phyloP scores from a whole-genome alignment of 2,797 vertebrate genomes.

The Hipposideros larvatus region DNA sequence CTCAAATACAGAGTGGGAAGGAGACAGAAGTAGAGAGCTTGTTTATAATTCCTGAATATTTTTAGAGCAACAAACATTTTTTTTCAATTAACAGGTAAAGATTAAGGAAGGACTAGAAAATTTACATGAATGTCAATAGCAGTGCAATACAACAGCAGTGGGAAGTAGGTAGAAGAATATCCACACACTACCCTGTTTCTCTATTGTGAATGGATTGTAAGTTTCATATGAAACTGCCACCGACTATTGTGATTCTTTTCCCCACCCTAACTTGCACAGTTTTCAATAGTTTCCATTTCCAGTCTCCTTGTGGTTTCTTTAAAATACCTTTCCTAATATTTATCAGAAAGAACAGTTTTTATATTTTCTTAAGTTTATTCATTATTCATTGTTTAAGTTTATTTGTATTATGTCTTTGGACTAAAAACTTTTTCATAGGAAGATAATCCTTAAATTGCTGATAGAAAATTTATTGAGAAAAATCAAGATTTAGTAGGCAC shows the following conservation, averaged over 20 bases:
- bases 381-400: slow-evolving; percentile 34
- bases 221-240: background rate
- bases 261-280: background rate
- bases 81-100: slow-evolving; percentile 22
- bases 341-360: slow-evolving; percentile 35
- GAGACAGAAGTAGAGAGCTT: slow-evolving; percentile 27
- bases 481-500: background rate
- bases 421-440: slow-evolving; percentile 56
- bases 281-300: slow-evolving; percentile 20
- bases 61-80: background rate
- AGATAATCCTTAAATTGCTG: slow-evolving; percentile 26
- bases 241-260: background rate
- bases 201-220: background rate
- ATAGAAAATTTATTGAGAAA: slow-evolving; percentile 15
- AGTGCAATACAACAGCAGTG: background rate
- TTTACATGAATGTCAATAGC: background rate
- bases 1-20: background rate
- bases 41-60: background rate
- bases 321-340: slow-evolving; percentile 28
- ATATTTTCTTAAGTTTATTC: slow-evolving; percentile 45
- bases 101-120: slow-evolving; percentile 40
- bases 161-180: background rate
- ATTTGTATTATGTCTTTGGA: background rate
- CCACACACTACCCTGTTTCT: background rate
- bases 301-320: background rate